Evolutionary conservation across 1,140 invertebrate genomes (phyloP).

Genomic region (Apis dorsata): DNA sequence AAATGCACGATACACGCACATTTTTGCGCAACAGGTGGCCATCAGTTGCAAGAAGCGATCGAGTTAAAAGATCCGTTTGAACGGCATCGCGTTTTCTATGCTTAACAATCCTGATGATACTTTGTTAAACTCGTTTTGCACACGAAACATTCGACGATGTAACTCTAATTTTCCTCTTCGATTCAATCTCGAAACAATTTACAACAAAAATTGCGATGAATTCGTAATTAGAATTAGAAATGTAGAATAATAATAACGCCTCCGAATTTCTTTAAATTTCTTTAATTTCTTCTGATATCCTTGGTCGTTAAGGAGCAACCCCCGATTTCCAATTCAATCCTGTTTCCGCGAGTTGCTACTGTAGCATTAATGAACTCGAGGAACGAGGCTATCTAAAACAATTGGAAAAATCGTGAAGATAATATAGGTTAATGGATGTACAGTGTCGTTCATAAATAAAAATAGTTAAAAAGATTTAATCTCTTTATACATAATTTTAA

Average conservation of each 20-base stretch:
- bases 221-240: not conserved
- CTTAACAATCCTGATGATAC: not conserved
- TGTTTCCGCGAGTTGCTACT: not conserved
- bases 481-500: no score
- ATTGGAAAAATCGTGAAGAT: not conserved
- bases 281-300: not conserved
- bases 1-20: conserved; percentile 50
- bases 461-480: no score
- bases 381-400: not conserved
- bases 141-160: not conserved
- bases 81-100: not conserved
- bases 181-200: not conserved
- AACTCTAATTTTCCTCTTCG: no score
- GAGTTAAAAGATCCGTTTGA: conserved; percentile 38
- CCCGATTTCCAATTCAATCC: conserved; percentile 32
- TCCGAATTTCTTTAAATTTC: not conserved
- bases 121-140: not conserved
- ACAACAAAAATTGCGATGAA: not conserved
- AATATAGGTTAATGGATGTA: not conserved
- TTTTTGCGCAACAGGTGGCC: conserved; percentile 62
- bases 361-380: not conserved
- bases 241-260: not conserved
- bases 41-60: conserved; percentile 32
- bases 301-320: conserved; percentile 19
- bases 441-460: not conserved